Base-by-base conservation (phyloP, 1,140 invertebrate genomes). In the Copidosoma floridanum region DNA sequence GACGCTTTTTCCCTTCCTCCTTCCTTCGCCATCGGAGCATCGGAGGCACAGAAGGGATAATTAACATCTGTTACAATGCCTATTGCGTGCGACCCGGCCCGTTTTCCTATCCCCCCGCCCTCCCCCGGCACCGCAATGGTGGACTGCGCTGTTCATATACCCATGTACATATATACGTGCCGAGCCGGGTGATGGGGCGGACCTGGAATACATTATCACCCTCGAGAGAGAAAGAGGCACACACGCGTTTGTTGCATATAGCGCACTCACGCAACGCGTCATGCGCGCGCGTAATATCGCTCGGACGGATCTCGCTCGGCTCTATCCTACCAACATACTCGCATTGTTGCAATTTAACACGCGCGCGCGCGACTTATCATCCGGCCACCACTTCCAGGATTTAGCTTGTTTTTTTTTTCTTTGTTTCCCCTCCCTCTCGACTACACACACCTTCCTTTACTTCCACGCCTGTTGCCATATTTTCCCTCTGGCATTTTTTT, bases 261-360 rank as follows among this genome's bases (percentile, higher is more conserved):
- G n/a, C 38, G 40, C 51, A 59, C 37, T 51, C 41, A 41, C 51
- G 41, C 35, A 61, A n/a, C n/a, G n/a, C n/a, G n/a, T n/a, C 60
- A 44, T 29, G 24, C 56, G 57, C 58, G 61, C 62, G 57, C 56
- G 61, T 14, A 65, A 61, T 55, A 47, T 60, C 57, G 61, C 63
- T 62, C 40, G 51, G 63, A 72, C 72, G 68, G 75, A 78, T 79
- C 77, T 74, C 77, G 77, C 71, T 78, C 76, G 75, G 77, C 74
- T 76, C 77, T 75, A 68, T 67, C 66, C 26, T 63, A 41, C 21
- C 61, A 51, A 73, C 68, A 14, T n/a, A 11, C 40, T 18, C 44
- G 59, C 52, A 55, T 61, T 61, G 52, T 61, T 61, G 59, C 59
- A 55, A 55, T 61, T 61, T 61, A 61, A 61, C 59, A 61, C 59